phyloP scores from a whole-genome alignment of 2,113 vertebrate species.

The Anseranas semipalmata region DNA sequence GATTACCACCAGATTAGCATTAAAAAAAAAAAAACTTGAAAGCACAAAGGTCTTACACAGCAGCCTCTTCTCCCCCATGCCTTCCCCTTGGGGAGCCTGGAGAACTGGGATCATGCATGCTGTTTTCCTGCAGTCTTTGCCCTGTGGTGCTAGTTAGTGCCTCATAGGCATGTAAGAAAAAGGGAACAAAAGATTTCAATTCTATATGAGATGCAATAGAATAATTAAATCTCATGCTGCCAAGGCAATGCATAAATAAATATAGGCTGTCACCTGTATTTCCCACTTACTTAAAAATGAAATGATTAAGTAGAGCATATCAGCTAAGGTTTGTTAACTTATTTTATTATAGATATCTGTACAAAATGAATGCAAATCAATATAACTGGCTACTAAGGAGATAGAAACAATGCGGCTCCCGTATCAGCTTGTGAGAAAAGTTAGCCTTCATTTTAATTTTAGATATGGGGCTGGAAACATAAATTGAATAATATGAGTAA shows the following conservation, averaged over 20 bases:
- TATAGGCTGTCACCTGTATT: not conserved
- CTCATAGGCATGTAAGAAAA: not conserved
- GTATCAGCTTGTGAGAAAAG: not conserved
- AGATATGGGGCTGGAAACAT: not conserved
- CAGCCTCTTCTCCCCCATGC: not conserved
- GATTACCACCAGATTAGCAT: not conserved
- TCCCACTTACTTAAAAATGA: not conserved
- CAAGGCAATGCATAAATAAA: not conserved
- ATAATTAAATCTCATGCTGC: not conserved
- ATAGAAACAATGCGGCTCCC: not conserved
- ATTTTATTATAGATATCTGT: not conserved
- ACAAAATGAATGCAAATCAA: not conserved
- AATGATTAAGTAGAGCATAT: not conserved
- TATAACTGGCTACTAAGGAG: not conserved
- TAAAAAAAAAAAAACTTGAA: not conserved
- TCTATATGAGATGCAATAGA: not conserved
- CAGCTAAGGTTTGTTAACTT: not conserved
- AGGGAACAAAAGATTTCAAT: not conserved
- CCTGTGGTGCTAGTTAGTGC: not conserved
- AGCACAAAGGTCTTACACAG: not conserved
- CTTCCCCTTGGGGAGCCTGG: not conserved
- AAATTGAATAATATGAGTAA: not conserved
- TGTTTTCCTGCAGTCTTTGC: not conserved
- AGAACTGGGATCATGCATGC: not conserved
- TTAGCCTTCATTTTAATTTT: conserved; percentile 1